These are phyloP conservation scores for Adelphocoris suturalis DNA, from an alignment of 2,888 invertebrate species.

Conservation along the genomic window DNA sequence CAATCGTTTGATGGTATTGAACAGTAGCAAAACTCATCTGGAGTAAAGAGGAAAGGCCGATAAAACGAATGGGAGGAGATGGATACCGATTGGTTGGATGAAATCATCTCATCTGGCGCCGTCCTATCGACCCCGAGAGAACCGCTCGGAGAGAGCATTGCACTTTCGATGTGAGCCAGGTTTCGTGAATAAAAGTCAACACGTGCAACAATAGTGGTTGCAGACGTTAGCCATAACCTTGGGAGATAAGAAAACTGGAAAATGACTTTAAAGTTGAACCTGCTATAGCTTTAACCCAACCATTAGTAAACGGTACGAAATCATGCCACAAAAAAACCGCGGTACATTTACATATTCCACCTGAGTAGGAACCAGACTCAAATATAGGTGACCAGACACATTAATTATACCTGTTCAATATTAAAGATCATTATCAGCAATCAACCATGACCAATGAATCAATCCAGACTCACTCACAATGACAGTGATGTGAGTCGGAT, in stretches of 20 bases:
- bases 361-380: too few relatives aligned
- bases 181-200: neutral
- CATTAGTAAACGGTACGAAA: neutral
- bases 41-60: neutral
- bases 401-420: too few relatives aligned
- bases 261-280: neutral
- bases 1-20: too few relatives aligned
- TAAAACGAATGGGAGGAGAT: neutral
- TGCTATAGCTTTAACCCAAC: neutral
- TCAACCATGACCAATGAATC: too few relatives aligned
- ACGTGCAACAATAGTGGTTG: neutral
- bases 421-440: too few relatives aligned
- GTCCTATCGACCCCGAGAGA: neutral
- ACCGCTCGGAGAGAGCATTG: neutral
- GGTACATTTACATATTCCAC: too few relatives aligned
- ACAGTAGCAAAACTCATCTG: too few relatives aligned
- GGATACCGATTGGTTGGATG: slow-evolving; percentile 21
- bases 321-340: neutral
- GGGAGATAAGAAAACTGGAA: neutral
- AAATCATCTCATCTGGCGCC: slow-evolving; percentile 30
- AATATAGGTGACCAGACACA: too few relatives aligned
- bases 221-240: neutral
- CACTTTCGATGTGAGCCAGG: neutral
- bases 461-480: too few relatives aligned
- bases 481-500: too few relatives aligned